These are phyloP conservation scores for Tachycineta bicolor DNA, from an alignment of 2,113 vertebrate genomes.

Conservation along the genomic window DNA sequence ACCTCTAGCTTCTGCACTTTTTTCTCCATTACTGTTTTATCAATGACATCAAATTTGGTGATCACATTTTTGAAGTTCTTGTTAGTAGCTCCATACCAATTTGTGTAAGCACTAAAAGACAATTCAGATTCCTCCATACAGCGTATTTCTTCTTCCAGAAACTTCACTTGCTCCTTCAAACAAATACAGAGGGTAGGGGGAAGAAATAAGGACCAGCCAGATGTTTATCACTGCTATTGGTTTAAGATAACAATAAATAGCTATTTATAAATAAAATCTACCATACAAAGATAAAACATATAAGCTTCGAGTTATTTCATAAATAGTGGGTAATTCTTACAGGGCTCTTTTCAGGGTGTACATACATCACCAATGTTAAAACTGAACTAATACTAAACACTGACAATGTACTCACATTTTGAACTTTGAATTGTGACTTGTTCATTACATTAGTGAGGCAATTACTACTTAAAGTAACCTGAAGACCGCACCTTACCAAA, in stretches of 20 bases:
- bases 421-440: background rate
- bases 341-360: background rate
- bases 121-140: constrained; percentile 87
- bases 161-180: constrained; percentile 89
- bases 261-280: background rate
- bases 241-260: background rate
- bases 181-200: background rate
- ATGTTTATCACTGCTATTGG: background rate
- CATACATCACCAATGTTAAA: background rate
- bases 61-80: constrained; percentile 82
- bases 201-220: background rate
- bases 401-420: background rate
- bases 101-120: constrained; percentile 82
- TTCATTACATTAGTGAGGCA: background rate
- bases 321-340: background rate
- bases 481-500: background rate
- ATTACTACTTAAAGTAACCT: background rate
- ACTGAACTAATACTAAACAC: background rate
- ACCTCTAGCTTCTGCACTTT: constrained; percentile 93
- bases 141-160: constrained; percentile 89
- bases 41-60: constrained; percentile 78
- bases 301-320: background rate
- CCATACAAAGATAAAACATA: background rate
- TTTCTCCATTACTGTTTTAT: constrained; percentile 84
- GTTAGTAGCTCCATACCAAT: constrained; percentile 86